Base-by-base conservation (phyloP, 2,888 invertebrate species). In the Pseudococcus viburni region DNA sequence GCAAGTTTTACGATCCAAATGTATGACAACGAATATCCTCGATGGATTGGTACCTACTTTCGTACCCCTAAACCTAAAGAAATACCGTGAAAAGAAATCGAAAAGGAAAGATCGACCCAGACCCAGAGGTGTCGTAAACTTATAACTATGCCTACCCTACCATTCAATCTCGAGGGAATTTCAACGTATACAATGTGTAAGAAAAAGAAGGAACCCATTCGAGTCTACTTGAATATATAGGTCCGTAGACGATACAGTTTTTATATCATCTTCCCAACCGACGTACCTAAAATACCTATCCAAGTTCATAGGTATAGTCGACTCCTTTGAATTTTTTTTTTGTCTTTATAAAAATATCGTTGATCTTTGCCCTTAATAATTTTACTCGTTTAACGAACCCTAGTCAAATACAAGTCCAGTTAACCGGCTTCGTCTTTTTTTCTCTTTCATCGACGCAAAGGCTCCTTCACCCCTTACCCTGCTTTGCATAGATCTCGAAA, bases 341-440 rank as follows among this genome's bases (percentile, higher is more conserved):
- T n/a, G 3, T n/a, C n/a, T 55, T n/a, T 55, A 4, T 55, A n/a
- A n/a, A 55, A 55, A 42, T 9, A 11, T 68, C 68, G 68, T 68
- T 68, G 15, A 68, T 68, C 68, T 22, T 22, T 68, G 26, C 2
- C 68, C 26, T 68, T 26, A 68, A 68, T 68, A 68, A 68, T 68
- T 68, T 68, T 26, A 68, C 12, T 26, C 68, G 68, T 68, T 68
- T 26, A 22, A 68, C 26, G 68, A 26, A 68, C 26, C 12, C 12
- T 8, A 3, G 6, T 2, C 68, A 11, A 8, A 8, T 19, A 19
- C 26, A 42, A 3, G 68, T 68, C 26, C 55, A 15, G 68, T 68
- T 22, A 68, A 68, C 68, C 68, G 68, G 68, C 26, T 68, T 26
- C 68, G 42, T 68, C 7, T 51, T 51, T 51, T 15, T 51, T 8